Evolutionary conservation across 1,140 invertebrate species (phyloP).

Genomic region (Hycleus cichorii): DNA sequence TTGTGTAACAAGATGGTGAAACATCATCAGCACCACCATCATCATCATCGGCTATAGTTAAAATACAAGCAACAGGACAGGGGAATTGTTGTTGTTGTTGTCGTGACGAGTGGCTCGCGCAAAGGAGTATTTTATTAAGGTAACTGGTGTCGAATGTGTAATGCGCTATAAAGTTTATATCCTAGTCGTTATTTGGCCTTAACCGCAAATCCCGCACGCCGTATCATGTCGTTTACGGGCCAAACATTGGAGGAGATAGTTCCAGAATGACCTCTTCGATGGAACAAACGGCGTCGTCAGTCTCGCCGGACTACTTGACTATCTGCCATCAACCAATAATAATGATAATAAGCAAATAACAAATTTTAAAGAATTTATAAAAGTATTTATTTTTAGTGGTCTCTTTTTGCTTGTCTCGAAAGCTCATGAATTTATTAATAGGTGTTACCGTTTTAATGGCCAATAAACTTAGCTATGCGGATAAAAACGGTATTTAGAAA

Average conservation of each 20-base stretch:
- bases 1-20: no score
- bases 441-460: no score
- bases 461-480: no score
- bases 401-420: no score
- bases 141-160: constrained; percentile 39
- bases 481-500: no score
- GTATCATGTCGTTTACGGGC: constrained; percentile 38
- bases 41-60: no score
- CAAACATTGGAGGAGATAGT: constrained; percentile 29
- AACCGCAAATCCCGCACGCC: constrained; percentile 37
- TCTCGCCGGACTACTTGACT: constrained; percentile 34
- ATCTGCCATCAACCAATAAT: constrained; percentile 19
- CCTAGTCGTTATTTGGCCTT: constrained; percentile 35
- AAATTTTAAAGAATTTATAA: no score
- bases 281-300: constrained; percentile 31
- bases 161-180: constrained; percentile 40
- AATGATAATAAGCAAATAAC: no score
- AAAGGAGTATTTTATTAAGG: constrained; percentile 38
- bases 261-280: constrained; percentile 38
- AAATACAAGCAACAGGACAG: no score
- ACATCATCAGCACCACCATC: no score
- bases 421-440: no score
- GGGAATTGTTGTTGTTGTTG: neutral
- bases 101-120: constrained; percentile 15
- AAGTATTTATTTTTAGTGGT: no score